A percentile compares a stretch with the other conserved stretches of the same genome.
Evolutionary conservation across 2,113 vertebrate species (phyloP).

Genomic region (Naja naja): DNA sequence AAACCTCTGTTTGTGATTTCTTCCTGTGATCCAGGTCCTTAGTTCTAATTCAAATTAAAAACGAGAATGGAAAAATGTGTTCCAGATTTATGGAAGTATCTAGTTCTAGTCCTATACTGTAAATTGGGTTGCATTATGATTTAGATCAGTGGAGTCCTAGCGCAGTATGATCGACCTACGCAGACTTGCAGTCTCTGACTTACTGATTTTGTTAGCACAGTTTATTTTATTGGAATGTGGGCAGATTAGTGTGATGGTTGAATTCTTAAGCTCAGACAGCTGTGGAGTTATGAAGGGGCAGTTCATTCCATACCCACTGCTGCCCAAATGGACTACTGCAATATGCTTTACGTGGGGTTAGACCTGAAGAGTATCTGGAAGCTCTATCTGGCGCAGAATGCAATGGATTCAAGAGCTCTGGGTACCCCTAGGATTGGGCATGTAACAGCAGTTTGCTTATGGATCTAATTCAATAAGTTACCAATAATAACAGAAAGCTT

Average conservation of each 20-base stretch:
- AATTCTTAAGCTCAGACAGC: neutral
- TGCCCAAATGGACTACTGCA: neutral
- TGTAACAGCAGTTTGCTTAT: neutral
- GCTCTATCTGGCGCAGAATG: neutral
- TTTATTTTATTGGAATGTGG: neutral
- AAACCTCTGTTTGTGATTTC: neutral
- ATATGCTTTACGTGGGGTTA: neutral
- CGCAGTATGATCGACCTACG: neutral
- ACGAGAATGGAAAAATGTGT: neutral
- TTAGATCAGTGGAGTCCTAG: neutral
- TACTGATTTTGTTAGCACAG: neutral
- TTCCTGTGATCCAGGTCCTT: neutral
- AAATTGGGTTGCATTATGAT: neutral
- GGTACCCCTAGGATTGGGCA: neutral
- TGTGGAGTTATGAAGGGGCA: neutral
- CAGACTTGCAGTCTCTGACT: neutral
- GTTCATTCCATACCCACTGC: neutral
- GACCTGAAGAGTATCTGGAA: neutral
- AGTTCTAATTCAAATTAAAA: neutral
- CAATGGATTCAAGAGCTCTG: neutral
- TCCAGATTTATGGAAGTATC: neutral
- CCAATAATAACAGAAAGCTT: neutral
- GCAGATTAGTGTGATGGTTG: neutral
- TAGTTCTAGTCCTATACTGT: neutral
- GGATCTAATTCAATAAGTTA: neutral